phyloP scores from a whole-genome alignment of 2,888 invertebrate genomes.

The Pharmacophagus antenor region DNA sequence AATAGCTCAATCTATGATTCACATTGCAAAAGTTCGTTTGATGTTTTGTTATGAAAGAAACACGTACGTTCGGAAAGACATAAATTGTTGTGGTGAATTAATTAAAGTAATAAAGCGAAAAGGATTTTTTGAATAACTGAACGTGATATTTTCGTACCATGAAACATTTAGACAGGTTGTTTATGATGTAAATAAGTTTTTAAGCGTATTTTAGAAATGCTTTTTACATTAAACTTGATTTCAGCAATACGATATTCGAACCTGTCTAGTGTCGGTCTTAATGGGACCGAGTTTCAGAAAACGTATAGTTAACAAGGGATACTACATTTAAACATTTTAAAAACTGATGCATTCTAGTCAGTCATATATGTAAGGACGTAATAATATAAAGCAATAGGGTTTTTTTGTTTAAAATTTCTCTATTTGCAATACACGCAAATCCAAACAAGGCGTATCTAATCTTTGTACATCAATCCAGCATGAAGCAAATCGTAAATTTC shows the following conservation, averaged over 20 bases:
- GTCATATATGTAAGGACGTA: neutral
- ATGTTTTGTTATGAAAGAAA: constrained; percentile 10
- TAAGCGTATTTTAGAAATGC: neutral
- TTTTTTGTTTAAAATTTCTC: neutral
- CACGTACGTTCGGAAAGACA: constrained; percentile 4
- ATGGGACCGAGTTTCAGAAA: too few species aligned
- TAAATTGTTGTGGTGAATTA: constrained; percentile 24
- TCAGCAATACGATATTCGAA: too few species aligned
- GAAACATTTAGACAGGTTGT: too few species aligned
- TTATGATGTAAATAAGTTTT: too few species aligned
- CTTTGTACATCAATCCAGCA: constrained; percentile 13
- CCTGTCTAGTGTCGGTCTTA: too few species aligned
- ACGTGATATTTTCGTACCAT: constrained; percentile 5
- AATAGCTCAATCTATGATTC: constrained; percentile 23
- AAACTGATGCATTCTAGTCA: too few species aligned
- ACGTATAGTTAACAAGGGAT: too few species aligned
- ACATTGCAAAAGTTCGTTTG: constrained; percentile 10
- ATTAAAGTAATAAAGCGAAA: constrained; percentile 23
- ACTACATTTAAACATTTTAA: too few species aligned
- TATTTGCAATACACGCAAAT: neutral
- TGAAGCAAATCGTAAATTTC: constrained; percentile 20
- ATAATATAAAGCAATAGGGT: neutral
- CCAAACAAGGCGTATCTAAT: constrained; percentile 9
- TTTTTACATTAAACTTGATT: too few species aligned
- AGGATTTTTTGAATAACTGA: constrained; percentile 16